Conservation (phyloP, 2,888 invertebrate genomes). For the Rotaria sp. region DNA sequence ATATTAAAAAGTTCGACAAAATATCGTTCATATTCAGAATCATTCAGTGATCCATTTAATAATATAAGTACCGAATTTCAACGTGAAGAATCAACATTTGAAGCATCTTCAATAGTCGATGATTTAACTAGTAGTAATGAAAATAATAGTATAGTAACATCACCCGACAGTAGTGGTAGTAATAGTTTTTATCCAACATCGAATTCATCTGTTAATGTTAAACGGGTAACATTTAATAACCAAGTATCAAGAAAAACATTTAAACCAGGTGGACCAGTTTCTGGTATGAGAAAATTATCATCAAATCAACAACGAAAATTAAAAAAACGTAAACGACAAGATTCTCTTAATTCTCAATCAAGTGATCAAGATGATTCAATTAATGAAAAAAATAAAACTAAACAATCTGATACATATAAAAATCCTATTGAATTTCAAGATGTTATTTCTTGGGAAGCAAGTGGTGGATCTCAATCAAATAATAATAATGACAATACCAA, state of each 20-base stretch:
- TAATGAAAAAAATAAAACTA: not conserved
- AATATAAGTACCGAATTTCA: not conserved
- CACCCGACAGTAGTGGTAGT: not conserved
- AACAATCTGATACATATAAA: not conserved
- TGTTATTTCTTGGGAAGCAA: not conserved
- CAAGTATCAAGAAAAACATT: slow-evolving; percentile 39
- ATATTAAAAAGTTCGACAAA: slow-evolving; percentile 5
- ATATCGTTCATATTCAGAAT: not conserved
- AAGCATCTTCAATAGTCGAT: not conserved
- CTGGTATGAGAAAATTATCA: slow-evolving; percentile 38
- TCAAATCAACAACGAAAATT: slow-evolving; percentile 34
- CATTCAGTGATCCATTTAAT: not conserved
- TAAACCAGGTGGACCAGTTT: slow-evolving; percentile 37
- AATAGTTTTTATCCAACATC: not conserved
- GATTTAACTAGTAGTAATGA: slow-evolving; percentile 13
- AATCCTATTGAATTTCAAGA: not conserved
- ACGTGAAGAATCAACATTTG: not conserved
- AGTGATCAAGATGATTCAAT: slow-evolving; percentile 16
- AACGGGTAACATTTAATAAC: slow-evolving; percentile 38
- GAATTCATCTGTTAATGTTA: not conserved
- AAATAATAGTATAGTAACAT: slow-evolving; percentile 2
- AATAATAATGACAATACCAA: not conserved
- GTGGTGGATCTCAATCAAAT: not conserved
- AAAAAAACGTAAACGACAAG: slow-evolving; percentile 33
- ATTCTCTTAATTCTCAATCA: slow-evolving; percentile 34